A percentile compares a stretch with the other conserved stretches of the same genome.
These are phyloP conservation scores for Stenurella melanura DNA, from an alignment of 2,888 invertebrate species.

Conservation along the genomic window DNA sequence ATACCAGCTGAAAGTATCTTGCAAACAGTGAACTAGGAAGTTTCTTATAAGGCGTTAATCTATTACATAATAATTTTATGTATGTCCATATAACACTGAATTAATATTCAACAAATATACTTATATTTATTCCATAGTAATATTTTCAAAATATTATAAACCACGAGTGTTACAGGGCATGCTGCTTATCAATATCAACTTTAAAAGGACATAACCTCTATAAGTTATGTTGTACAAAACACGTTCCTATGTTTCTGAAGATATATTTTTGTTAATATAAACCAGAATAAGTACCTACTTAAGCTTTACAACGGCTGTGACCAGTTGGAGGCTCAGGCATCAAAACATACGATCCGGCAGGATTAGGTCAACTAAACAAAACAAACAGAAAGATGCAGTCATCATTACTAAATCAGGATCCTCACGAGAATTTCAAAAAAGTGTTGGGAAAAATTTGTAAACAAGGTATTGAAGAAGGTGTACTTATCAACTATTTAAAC, in stretches of 20 bases:
- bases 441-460: constrained; percentile 80
- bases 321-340: constrained; percentile 76
- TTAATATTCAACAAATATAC: no score
- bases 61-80: no score
- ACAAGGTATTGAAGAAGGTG: constrained; percentile 82
- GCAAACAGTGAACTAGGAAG: no score
- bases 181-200: constrained; percentile 27
- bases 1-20: no score
- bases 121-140: no score
- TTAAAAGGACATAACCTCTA: constrained; percentile 50
- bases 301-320: constrained; percentile 72
- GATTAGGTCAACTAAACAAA: constrained; percentile 73
- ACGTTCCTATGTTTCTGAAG: constrained; percentile 46
- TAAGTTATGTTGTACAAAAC: constrained; percentile 43
- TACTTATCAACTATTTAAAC: constrained; percentile 90
- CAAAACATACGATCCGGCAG: constrained; percentile 72
- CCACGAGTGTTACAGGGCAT: no score
- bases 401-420: constrained; percentile 63
- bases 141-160: no score
- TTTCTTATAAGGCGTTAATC: no score
- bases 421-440: constrained; percentile 80
- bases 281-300: constrained; percentile 40
- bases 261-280: constrained; percentile 48
- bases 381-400: constrained; percentile 73
- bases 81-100: no score